A percentile compares a stretch with the other conserved stretches of the same genome.
phyloP scores from a whole-genome alignment of 2,888 invertebrate genomes.

The Drosophila mimetica region DNA sequence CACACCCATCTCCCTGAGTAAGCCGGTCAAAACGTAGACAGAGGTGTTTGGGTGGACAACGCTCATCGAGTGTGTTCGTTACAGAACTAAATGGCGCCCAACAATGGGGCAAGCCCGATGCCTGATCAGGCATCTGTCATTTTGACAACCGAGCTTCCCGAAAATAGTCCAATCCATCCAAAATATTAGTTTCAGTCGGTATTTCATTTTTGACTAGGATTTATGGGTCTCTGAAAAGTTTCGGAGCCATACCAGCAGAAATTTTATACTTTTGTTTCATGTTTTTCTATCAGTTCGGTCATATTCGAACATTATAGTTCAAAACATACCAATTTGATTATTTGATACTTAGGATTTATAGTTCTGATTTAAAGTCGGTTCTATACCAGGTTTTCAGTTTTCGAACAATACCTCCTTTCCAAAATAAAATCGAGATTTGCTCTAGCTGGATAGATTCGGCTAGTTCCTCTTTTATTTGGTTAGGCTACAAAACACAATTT shows the following conservation, averaged over 20 bases:
- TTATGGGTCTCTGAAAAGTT: no score
- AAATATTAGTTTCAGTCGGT: no score
- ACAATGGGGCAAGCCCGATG: no score
- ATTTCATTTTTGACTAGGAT: slow-evolving; percentile 1
- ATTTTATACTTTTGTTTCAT: neutral
- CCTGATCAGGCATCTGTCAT: no score
- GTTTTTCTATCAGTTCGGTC: slow-evolving; percentile 2
- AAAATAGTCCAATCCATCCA: no score
- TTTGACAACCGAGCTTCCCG: no score
- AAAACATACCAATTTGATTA: neutral
- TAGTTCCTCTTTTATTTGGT: neutral
- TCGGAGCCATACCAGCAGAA: neutral
- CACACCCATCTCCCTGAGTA: no score
- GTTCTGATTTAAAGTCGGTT: slow-evolving; percentile 1
- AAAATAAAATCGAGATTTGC: neutral
- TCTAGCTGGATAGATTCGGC: neutral
- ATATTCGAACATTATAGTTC: neutral
- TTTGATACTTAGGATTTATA: neutral
- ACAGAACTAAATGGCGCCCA: no score
- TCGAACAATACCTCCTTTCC: neutral
- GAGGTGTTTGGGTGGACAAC: no score
- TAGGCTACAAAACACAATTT: neutral
- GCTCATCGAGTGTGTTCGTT: no score
- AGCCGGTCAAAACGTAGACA: no score
- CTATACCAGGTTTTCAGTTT: neutral